Base-by-base conservation (phyloP, 30 jellyfish, hydroid and myxozoan genomes). In the Aurelia aurita complex sp. Pacific region DNA sequence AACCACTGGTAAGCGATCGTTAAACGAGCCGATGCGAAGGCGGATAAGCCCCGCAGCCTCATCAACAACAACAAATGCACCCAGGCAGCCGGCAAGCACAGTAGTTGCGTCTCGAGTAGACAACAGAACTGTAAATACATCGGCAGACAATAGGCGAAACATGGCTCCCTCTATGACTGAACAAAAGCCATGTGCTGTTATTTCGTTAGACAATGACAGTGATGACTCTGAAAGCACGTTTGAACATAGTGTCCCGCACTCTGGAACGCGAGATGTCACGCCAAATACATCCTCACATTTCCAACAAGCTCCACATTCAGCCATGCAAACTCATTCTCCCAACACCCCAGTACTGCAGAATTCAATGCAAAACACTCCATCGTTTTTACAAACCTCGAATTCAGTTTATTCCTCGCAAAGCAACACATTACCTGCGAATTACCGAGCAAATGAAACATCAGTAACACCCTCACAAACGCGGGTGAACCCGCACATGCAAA, bases 181-280 rank as follows among this genome's bases (percentile, higher is more conserved):
- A 8, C 80, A 70, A 40, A 16, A 16, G 10, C 54, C 38, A 3
- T 16, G 80, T 10, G 59, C 54, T 13, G 12, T 36, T 3, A 70
- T 70, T 3, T 43, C 63, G 2, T 32, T 70, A 33, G 59, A 52
- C 13, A 52, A 70, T 36, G 80, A 70, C 80, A 70, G 80, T 36
- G 64, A 43, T 70, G 64, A 36, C 23, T 43, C 80, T 19, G 46
- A 15, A 3, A 70, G 35, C 63, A n/a, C 62, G 38, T 35, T 70
- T 32, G 67, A 32, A 13, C 80, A 35, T 17, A 52, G 1, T 10
- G 33, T 23, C 35, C 33, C 66, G 62, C 59, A 42, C 17, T 36
- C 63, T 0, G 67, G 67, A 15, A 53, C 59, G 80, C 80, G 80
- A 36, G 80, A 70, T 29, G 16, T 33, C 38, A 29, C 34, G 13